Evolutionary conservation across 2,797 vertebrate genomes (phyloP), one percentile per base, ranked within the genome.

Genomic region (Pogoniulus pusillus): DNA sequence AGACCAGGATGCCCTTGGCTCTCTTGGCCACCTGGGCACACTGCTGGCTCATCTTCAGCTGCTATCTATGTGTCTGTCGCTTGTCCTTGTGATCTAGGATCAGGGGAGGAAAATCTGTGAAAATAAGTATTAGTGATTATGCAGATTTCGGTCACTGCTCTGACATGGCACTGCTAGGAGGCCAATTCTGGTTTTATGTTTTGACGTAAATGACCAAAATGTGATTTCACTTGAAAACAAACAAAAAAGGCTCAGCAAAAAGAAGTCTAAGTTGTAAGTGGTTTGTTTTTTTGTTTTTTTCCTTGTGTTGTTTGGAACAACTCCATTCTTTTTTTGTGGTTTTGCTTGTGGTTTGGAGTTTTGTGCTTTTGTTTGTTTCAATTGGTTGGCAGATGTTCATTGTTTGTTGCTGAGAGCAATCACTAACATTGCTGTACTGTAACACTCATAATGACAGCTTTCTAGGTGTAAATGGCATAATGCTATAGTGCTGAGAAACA

Each of bases 381-480:
- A 5, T 41, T 60, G 15, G 9, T 37, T 0, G 0, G 32, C 37
- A 35, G 24, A 34, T 10, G 69, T 93, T 30, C 19, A 26, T 10
- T 83, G 32, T 81, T 77, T 73, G 43, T 6, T 89, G 76, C 29
- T 26, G 34, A 62, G 4, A 75, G 15, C 30, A 85, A 34, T 82
- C 26, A 10, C 53, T 57, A 14, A 80, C 79, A 27, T 41, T 6
- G 39, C 26, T 53, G 30, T 66, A 59, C 29, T 78, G 6, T 17
- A 66, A n/a, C 53, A 2, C 64, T 35, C 43, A 30, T 79, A 79
- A 37, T 84, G 73, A 54, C 51, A 59, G 13, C 32, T 88, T 87
- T 82, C 86, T 58, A 86, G 32, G 30, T 68, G 34, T 84, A 76
- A 73, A 91, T 89, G 62, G 93, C 75, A 76, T 86, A 95, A 60